Percentiles rank a stretch among this genome's conserved stretches.
Conservation (phyloP, 2,797 vertebrate species). For the Lithobates pipiens region DNA sequence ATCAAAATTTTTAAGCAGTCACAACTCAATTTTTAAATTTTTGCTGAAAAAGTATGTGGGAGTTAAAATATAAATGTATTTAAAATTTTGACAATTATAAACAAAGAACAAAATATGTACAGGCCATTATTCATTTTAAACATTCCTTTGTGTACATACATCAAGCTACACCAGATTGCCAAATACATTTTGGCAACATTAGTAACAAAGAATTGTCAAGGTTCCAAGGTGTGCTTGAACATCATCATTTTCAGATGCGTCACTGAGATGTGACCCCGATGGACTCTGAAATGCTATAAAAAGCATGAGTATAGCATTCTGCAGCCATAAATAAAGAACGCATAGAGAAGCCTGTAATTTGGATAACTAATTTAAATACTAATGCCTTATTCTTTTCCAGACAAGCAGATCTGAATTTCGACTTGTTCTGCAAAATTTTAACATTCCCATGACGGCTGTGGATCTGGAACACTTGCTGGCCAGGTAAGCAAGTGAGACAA, state of each 20-base stretch:
- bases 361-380: background rate
- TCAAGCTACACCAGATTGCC: too few relatives aligned
- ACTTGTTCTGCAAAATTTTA: constrained; percentile 33
- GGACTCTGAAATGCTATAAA: background rate
- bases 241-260: background rate
- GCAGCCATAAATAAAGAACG: background rate
- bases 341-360: background rate
- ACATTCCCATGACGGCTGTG: constrained; percentile 50
- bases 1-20: too few relatives aligned
- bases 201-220: background rate
- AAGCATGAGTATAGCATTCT: background rate
- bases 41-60: too few relatives aligned
- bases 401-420: constrained; percentile 50
- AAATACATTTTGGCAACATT: background rate
- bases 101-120: too few relatives aligned
- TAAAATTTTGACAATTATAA: too few relatives aligned
- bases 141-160: too few relatives aligned
- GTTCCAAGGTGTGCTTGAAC: background rate
- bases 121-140: too few relatives aligned
- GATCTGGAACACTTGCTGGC: constrained; percentile 60
- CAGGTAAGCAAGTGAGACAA: constrained; percentile 31
- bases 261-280: background rate
- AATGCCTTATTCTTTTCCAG: constrained; percentile 32
- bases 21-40: too few relatives aligned
- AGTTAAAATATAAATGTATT: too few relatives aligned